A percentile compares a stretch with the other conserved stretches of the same genome.
Conservation (phyloP, 2,797 vertebrate species). For the Gobio occitaniae region DNA sequence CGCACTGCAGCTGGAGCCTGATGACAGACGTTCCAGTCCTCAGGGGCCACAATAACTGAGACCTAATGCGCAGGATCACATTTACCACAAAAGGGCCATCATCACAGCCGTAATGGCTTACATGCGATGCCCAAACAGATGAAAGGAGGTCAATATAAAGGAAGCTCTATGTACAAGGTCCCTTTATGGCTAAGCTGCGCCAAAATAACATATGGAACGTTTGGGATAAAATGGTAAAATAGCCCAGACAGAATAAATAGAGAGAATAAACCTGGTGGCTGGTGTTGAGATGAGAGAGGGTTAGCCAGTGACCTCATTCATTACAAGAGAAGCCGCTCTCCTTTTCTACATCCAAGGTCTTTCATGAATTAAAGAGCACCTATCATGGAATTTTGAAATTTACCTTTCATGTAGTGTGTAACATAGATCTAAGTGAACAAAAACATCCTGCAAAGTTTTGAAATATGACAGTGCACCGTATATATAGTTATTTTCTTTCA, state of each 20-base stretch:
- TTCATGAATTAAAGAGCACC: neutral
- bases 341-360: neutral
- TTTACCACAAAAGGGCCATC: slow-evolving; percentile 44
- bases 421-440: too few relatives aligned
- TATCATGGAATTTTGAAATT: too few relatives aligned
- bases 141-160: slow-evolving; percentile 43
- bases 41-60: slow-evolving; percentile 41
- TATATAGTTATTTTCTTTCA: too few relatives aligned
- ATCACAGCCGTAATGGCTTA: slow-evolving; percentile 39
- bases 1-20: slow-evolving; percentile 35
- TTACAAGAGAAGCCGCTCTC: slow-evolving; percentile 13
- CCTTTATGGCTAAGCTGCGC: slow-evolving; percentile 25
- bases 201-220: slow-evolving; percentile 55
- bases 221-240: slow-evolving; percentile 40
- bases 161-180: slow-evolving; percentile 9
- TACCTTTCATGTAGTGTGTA: too few relatives aligned
- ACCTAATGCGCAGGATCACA: slow-evolving; percentile 35
- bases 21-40: slow-evolving; percentile 35
- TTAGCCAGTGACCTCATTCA: slow-evolving; percentile 48
- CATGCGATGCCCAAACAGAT: slow-evolving; percentile 38
- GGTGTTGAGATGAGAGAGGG: slow-evolving; percentile 9
- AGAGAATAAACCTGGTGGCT: slow-evolving; percentile 36
- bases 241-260: slow-evolving; percentile 2
- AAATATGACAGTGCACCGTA: too few relatives aligned
- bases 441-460: too few relatives aligned